Percentiles rank a stretch among this genome's conserved stretches.
These are phyloP conservation scores for Lycopodina hypogea DNA, from an alignment of 37 sponge, comb jelly and placozoan genomes.

Conservation along the genomic window DNA sequence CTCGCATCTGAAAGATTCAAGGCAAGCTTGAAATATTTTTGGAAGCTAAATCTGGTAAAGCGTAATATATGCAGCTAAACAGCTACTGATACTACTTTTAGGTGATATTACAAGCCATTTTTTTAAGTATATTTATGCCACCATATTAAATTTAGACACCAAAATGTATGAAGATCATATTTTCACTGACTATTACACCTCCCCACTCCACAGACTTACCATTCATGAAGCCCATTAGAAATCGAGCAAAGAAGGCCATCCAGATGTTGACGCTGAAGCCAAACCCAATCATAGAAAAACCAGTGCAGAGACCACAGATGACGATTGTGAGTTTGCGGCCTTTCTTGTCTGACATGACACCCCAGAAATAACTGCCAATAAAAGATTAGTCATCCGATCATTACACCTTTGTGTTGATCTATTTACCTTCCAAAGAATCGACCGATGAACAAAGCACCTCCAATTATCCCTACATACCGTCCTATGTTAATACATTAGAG, in stretches of 20 bases:
- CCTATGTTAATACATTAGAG: too few species aligned
- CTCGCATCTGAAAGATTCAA: too few species aligned
- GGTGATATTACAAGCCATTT: too few species aligned
- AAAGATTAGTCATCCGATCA: too few species aligned
- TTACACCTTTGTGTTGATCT: too few species aligned
- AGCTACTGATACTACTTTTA: too few species aligned
- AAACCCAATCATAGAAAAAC: constrained; percentile 38
- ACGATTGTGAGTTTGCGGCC: constrained; percentile 72
- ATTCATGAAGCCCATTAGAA: constrained; percentile 68
- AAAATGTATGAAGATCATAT: background rate
- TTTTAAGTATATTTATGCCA: too few species aligned
- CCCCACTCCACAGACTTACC: constrained; percentile 25
- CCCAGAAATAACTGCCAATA: constrained; percentile 90
- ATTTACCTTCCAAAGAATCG: constrained; percentile 70
- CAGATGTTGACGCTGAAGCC: constrained; percentile 67
- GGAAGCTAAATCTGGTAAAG: too few species aligned
- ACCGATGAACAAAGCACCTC: constrained; percentile 72
- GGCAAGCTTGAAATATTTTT: too few species aligned
- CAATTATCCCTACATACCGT: constrained; percentile 75
- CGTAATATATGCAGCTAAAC: too few species aligned
- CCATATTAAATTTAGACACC: background rate
- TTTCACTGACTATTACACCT: too few species aligned
- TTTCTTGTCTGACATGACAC: constrained; percentile 61
- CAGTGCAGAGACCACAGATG: constrained; percentile 32
- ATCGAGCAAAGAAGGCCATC: constrained; percentile 71